phyloP scores from a whole-genome alignment of 1,140 invertebrate species.

The Camponotus vicinus region DNA sequence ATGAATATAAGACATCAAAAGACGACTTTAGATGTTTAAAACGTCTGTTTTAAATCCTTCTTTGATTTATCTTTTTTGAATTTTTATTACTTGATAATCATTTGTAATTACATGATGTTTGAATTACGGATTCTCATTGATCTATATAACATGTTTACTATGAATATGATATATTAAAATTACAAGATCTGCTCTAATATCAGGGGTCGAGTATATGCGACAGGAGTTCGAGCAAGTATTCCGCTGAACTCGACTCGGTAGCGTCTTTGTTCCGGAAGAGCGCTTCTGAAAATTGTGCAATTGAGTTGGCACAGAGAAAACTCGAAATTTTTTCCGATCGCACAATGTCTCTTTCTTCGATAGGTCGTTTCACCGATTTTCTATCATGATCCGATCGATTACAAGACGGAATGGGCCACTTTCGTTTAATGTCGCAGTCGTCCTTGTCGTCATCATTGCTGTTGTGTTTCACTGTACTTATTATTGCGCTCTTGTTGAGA shows the following conservation, averaged over 20 bases:
- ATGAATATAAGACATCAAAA: not conserved
- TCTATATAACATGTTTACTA: not conserved
- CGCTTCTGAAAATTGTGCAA: slow-evolving; percentile 74
- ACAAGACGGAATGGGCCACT: slow-evolving; percentile 44
- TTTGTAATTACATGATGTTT: not conserved
- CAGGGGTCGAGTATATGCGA: slow-evolving; percentile 21
- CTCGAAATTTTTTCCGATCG: slow-evolving; percentile 76
- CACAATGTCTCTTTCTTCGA: slow-evolving; percentile 48
- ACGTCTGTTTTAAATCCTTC: not conserved
- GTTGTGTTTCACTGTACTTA: slow-evolving; percentile 10
- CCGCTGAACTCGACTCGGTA: not conserved
- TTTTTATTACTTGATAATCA: not conserved
- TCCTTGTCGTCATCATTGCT: not conserved
- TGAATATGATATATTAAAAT: not conserved
- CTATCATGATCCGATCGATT: slow-evolving; percentile 45
- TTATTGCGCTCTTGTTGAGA: slow-evolving; percentile 51
- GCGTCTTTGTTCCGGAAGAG: slow-evolving; percentile 76
- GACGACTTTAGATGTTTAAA: not conserved
- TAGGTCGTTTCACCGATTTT: slow-evolving; percentile 57
- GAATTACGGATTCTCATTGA: not conserved
- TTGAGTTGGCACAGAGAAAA: slow-evolving; percentile 77
- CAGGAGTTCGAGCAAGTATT: slow-evolving; percentile 20
- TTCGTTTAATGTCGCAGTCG: slow-evolving; percentile 20
- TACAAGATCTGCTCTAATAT: not conserved
- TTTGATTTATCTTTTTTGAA: not conserved